Percentiles rank a stretch among this genome's conserved stretches.
These are phyloP conservation scores for Onychorhynchus coronatus DNA, from an alignment of 2,113 vertebrate species.

Conservation along the genomic window DNA sequence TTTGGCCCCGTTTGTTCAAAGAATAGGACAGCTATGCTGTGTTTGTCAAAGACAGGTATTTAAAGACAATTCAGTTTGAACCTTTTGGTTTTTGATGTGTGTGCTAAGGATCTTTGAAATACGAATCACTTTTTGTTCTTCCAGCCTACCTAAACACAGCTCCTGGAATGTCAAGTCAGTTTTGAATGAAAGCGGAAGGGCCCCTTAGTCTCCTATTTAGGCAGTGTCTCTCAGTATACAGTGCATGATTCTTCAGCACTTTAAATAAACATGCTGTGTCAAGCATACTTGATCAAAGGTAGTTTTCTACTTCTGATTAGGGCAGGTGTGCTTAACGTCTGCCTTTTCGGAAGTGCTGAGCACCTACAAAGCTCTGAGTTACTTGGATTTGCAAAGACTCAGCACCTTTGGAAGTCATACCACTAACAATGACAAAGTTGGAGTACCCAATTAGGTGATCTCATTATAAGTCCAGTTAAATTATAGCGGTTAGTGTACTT, in stretches of 20 bases:
- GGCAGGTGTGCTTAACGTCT: background rate
- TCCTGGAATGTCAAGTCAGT: background rate
- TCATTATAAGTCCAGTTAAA: slow-evolving; percentile 5
- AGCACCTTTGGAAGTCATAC: slow-evolving; percentile 37
- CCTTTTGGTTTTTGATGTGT: background rate
- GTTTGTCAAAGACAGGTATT: background rate
- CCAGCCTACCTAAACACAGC: background rate
- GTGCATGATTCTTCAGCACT: background rate
- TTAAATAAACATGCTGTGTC: background rate
- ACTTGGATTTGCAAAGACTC: background rate
- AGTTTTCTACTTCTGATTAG: background rate
- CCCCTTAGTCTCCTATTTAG: background rate
- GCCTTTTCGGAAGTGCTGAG: slow-evolving; percentile 28
- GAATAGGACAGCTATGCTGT: rapidly evolving
- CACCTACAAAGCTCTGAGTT: slow-evolving; percentile 20
- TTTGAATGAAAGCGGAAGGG: background rate
- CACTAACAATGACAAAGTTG: background rate
- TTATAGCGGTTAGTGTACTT: background rate
- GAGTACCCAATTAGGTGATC: slow-evolving; percentile 16
- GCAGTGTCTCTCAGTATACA: background rate
- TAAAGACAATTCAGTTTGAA: background rate
- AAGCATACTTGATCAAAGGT: slow-evolving; percentile 44
- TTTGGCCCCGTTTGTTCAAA: background rate
- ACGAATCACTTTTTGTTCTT: background rate
- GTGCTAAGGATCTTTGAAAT: background rate